Percentiles rank a stretch among this genome's conserved stretches.
These are phyloP conservation scores for Calcarius lapponicus DNA, from an alignment of 2,797 vertebrate species.

Conservation along the genomic window DNA sequence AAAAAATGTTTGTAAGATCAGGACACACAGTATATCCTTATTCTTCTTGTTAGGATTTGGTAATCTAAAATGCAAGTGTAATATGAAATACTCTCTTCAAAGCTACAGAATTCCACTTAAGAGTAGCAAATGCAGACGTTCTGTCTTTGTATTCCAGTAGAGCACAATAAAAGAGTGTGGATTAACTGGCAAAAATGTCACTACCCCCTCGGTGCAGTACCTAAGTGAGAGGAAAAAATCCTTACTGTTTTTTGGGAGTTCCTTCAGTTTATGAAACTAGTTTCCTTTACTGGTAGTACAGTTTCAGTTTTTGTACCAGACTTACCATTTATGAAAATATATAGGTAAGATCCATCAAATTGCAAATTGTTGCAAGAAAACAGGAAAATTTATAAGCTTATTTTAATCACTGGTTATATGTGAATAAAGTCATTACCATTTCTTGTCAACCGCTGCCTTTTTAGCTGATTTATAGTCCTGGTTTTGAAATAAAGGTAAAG, in stretches of 20 bases:
- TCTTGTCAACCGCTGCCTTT: background rate
- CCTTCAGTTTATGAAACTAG: background rate
- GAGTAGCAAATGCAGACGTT: background rate
- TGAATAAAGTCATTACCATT: background rate
- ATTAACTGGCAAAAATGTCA: slow-evolving; percentile 23
- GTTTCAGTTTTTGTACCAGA: background rate
- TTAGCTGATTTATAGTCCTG: background rate
- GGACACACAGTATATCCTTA: background rate
- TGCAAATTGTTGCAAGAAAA: background rate
- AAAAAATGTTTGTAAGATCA: background rate
- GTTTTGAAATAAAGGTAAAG: background rate
- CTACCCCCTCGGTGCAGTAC: background rate
- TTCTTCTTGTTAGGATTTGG: background rate
- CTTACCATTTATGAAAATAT: background rate
- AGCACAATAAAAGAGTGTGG: background rate
- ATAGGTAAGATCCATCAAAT: background rate
- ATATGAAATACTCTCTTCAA: background rate
- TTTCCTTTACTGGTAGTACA: background rate
- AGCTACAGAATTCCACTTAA: background rate
- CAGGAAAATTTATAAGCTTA: background rate
- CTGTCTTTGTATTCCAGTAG: background rate
- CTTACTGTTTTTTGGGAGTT: background rate
- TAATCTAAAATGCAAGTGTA: background rate
- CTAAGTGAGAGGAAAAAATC: background rate
- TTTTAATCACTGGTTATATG: background rate